These are phyloP conservation scores for Macquaria ambigua DNA, from an alignment of 2,113 vertebrate species.

Conservation along the genomic window DNA sequence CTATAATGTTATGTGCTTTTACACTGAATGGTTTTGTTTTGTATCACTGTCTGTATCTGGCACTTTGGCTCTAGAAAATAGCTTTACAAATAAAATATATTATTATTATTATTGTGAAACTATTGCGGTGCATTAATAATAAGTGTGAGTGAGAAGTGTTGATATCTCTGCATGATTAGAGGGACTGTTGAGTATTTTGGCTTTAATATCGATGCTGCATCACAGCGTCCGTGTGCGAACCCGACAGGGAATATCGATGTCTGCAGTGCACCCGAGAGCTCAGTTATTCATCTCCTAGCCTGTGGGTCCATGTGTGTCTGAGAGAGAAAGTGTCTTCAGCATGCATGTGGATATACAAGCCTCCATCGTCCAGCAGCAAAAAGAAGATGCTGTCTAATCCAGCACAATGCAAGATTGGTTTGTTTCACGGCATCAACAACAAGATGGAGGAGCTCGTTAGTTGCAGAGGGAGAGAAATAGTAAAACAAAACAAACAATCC, in stretches of 20 bases:
- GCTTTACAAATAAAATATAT: not conserved
- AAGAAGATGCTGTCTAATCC: not conserved
- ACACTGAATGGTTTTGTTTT: too few species aligned
- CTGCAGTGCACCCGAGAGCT: not conserved
- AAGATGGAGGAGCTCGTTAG: not conserved
- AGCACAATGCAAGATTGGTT: not conserved
- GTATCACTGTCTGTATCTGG: too few species aligned
- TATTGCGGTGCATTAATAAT: not conserved
- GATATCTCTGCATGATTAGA: not conserved
- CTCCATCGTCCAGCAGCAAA: not conserved
- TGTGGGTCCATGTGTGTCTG: not conserved
- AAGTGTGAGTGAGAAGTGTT: not conserved
- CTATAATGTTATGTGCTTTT: not conserved
- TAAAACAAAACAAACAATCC: not conserved
- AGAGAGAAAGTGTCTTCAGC: not conserved
- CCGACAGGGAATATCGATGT: not conserved
- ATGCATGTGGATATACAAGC: constrained; percentile 3
- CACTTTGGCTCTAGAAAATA: not conserved
- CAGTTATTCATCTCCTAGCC: not conserved
- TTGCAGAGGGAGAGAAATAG: not conserved
- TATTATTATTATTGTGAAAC: not conserved
- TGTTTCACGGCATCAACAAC: not conserved
- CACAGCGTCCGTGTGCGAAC: not conserved
- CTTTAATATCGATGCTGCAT: too few species aligned
- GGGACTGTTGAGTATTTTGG: not conserved